These are phyloP conservation scores for Lepus americanus DNA, from an alignment of 2,113 vertebrate species.

Conservation along the genomic window DNA sequence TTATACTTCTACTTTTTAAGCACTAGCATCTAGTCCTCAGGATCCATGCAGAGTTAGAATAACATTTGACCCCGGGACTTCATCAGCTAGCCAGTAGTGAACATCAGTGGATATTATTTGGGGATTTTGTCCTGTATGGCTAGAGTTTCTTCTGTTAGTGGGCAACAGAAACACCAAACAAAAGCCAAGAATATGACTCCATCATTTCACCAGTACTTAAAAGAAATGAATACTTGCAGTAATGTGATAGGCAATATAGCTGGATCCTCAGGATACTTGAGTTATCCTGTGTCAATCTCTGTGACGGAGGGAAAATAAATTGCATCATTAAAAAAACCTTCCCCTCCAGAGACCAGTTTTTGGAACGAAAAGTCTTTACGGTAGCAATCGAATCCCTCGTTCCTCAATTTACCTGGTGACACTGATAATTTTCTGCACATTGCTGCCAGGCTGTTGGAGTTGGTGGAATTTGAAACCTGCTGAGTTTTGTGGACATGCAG, in stretches of 20 bases:
- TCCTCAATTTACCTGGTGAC: neutral
- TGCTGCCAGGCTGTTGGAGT: constrained; percentile 56
- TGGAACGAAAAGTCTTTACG: constrained; percentile 23
- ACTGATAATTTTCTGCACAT: neutral
- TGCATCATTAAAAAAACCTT: neutral
- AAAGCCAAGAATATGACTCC: constrained; percentile 30
- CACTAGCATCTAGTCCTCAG: constrained; percentile 35
- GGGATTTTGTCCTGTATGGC: constrained; percentile 30
- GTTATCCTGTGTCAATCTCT: constrained; percentile 34
- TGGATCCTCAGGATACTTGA: neutral
- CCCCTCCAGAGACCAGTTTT: constrained; percentile 25
- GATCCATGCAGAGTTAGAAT: neutral
- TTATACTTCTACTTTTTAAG: constrained; percentile 27
- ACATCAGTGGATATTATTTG: neutral
- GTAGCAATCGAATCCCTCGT: neutral
- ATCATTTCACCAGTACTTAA: constrained; percentile 6
- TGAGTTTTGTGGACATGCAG: constrained; percentile 60
- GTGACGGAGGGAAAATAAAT: constrained; percentile 29
- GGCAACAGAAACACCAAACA: neutral
- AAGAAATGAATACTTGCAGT: neutral
- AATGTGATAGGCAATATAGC: neutral
- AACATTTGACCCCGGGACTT: constrained; percentile 17
- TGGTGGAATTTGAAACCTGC: constrained; percentile 75
- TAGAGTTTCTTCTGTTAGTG: constrained; percentile 39
- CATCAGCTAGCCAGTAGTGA: neutral